phyloP scores from a whole-genome alignment of 2,797 vertebrate genomes.

The Lacerta viridis region DNA sequence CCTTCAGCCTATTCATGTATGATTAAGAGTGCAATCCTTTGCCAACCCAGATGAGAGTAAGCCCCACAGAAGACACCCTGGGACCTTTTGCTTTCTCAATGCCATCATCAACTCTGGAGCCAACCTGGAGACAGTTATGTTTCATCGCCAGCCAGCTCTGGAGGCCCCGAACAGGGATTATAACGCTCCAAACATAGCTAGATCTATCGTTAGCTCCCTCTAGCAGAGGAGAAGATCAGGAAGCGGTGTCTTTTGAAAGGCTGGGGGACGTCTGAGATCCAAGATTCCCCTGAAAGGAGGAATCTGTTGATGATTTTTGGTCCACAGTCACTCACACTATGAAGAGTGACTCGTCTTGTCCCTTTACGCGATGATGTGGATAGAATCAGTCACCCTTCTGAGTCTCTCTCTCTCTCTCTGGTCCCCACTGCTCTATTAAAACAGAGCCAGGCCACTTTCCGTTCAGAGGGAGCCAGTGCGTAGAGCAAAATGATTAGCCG shows the following conservation, averaged over 20 bases:
- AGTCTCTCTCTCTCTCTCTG: no score
- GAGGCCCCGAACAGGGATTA: background rate
- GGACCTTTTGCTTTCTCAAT: background rate
- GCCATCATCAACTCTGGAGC: background rate
- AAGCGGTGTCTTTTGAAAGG: background rate
- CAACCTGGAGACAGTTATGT: background rate
- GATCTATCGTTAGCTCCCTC: conserved; percentile 14
- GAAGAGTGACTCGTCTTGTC: background rate
- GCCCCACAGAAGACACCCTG: background rate
- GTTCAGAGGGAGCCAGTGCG: background rate
- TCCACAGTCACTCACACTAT: background rate
- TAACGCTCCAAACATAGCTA: background rate
- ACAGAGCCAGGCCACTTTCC: conserved; percentile 8
- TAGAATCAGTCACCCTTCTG: background rate
- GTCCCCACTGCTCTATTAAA: background rate
- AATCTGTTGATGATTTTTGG: background rate
- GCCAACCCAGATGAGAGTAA: background rate
- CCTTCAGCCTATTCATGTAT: background rate
- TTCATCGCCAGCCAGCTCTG: background rate
- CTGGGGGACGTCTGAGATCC: background rate
- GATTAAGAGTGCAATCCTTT: background rate
- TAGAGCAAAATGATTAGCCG: background rate
- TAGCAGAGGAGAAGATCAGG: conserved; percentile 15
- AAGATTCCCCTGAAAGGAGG: conserved; percentile 31
- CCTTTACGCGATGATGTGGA: conserved; percentile 22